phyloP scores from a whole-genome alignment of 2,888 invertebrate genomes.

The Orthosia cruda region DNA sequence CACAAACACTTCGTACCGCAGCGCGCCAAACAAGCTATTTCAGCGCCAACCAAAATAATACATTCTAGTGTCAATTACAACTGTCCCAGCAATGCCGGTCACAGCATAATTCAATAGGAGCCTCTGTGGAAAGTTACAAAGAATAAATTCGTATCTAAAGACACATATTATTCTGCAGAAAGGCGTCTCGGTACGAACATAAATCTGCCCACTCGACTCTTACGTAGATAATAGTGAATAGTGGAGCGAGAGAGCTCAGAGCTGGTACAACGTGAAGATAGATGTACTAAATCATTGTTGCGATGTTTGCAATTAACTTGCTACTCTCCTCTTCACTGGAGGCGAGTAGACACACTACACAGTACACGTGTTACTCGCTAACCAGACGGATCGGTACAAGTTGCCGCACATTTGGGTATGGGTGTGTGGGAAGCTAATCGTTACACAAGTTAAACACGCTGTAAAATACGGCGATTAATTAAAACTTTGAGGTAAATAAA shows the following conservation, averaged over 20 bases:
- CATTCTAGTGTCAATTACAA: slow-evolving; percentile 54
- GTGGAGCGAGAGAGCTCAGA: slow-evolving; percentile 65
- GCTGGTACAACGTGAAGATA: slow-evolving; percentile 62
- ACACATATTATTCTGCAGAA: slow-evolving; percentile 67
- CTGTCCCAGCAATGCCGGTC: slow-evolving; percentile 32
- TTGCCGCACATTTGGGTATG: slow-evolving; percentile 13
- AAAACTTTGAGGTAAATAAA: neutral
- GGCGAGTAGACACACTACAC: slow-evolving; percentile 45
- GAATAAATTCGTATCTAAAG: slow-evolving; percentile 67
- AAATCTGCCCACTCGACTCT: slow-evolving; percentile 71
- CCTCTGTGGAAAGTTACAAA: slow-evolving; percentile 55
- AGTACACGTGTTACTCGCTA: slow-evolving; percentile 42
- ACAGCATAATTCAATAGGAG: slow-evolving; percentile 60
- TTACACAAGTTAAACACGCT: slow-evolving; percentile 3
- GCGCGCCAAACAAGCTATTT: slow-evolving; percentile 12
- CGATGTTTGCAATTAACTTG: slow-evolving; percentile 77
- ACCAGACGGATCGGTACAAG: slow-evolving; percentile 10
- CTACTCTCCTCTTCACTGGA: slow-evolving; percentile 44
- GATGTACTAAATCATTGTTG: slow-evolving; percentile 76
- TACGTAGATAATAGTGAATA: slow-evolving; percentile 72
- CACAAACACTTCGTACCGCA: slow-evolving; percentile 14
- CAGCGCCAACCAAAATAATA: slow-evolving; percentile 38
- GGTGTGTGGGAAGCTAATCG: slow-evolving; percentile 1
- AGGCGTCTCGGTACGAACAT: slow-evolving; percentile 63
- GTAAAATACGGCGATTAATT: neutral